These are phyloP conservation scores for Porites divaricata DNA, from an alignment of 92 coral and sea anemone genomes.

Conservation along the genomic window DNA sequence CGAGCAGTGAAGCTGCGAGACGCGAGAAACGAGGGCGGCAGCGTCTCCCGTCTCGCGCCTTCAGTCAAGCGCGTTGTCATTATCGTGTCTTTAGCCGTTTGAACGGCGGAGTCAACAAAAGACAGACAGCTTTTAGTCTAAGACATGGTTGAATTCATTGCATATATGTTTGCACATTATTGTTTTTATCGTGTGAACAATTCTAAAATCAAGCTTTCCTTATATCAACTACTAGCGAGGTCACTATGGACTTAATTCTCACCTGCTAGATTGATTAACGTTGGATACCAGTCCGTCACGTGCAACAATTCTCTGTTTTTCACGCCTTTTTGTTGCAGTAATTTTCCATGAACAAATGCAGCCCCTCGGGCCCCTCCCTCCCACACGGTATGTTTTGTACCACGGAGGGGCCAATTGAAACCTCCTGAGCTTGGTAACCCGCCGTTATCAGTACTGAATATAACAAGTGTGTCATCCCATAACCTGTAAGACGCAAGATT, in stretches of 20 bases:
- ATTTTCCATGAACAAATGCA: slow-evolving; percentile 40
- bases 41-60: too few species aligned
- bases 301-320: slow-evolving; percentile 40
- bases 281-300: slow-evolving; percentile 70
- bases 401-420: slow-evolving; percentile 60
- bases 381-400: slow-evolving; percentile 54
- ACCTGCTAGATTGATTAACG: slow-evolving; percentile 43
- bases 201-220: neutral
- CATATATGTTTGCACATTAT: neutral
- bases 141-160: too few species aligned
- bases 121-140: too few species aligned
- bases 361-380: slow-evolving; percentile 63
- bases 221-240: neutral
- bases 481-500: neutral
- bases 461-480: slow-evolving; percentile 35
- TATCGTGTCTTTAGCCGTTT: too few species aligned
- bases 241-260: neutral
- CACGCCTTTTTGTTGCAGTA: slow-evolving; percentile 50
- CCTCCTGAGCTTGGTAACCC: slow-evolving; percentile 43
- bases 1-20: too few species aligned
- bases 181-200: neutral
- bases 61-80: too few species aligned
- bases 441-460: slow-evolving; percentile 60
- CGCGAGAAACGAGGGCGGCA: too few species aligned
- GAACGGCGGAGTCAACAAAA: too few species aligned